Conservation (phyloP, 2,888 invertebrate species). For the Campoplex nolae region DNA sequence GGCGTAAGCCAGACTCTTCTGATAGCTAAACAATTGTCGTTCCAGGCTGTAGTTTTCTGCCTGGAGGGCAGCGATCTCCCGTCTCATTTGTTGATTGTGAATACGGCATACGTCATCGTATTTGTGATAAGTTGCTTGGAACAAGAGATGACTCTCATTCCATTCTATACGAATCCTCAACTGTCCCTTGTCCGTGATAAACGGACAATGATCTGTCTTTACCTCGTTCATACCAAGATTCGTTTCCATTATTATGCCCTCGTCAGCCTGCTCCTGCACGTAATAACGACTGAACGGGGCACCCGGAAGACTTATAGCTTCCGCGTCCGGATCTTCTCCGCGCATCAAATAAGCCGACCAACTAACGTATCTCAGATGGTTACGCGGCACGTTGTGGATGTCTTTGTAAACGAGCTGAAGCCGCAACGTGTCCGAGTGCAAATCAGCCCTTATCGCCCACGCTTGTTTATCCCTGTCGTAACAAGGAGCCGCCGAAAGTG, state of each 20-base stretch:
- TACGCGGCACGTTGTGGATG: slow-evolving; percentile 91
- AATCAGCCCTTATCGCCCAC: slow-evolving; percentile 92
- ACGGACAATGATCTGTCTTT: slow-evolving; percentile 89
- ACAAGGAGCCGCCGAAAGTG: slow-evolving; percentile 87
- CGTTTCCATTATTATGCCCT: slow-evolving; percentile 93
- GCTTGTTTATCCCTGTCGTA: slow-evolving; percentile 93
- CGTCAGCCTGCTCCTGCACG: slow-evolving; percentile 91
- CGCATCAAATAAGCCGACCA: slow-evolving; percentile 90
- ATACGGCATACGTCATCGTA: slow-evolving; percentile 93
- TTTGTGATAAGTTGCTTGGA: slow-evolving; percentile 93
- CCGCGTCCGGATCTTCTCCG: slow-evolving; percentile 87
- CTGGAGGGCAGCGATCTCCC: slow-evolving; percentile 92
- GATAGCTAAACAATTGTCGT: slow-evolving; percentile 93
- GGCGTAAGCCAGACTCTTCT: slow-evolving; percentile 91
- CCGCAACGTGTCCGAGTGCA: slow-evolving; percentile 91
- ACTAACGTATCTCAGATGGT: slow-evolving; percentile 89
- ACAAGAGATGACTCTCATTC: slow-evolving; percentile 92
- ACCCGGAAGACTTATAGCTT: slow-evolving; percentile 89
- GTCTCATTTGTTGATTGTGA: slow-evolving; percentile 94
- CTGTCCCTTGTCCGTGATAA: slow-evolving; percentile 90
- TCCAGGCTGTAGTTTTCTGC: slow-evolving; percentile 94
- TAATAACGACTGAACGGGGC: slow-evolving; percentile 93
- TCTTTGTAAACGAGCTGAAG: slow-evolving; percentile 91
- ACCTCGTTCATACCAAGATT: slow-evolving; percentile 91
- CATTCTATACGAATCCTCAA: slow-evolving; percentile 92